phyloP scores from a whole-genome alignment of 2,797 vertebrate species.

The Helicolenus hilgendorfi region DNA sequence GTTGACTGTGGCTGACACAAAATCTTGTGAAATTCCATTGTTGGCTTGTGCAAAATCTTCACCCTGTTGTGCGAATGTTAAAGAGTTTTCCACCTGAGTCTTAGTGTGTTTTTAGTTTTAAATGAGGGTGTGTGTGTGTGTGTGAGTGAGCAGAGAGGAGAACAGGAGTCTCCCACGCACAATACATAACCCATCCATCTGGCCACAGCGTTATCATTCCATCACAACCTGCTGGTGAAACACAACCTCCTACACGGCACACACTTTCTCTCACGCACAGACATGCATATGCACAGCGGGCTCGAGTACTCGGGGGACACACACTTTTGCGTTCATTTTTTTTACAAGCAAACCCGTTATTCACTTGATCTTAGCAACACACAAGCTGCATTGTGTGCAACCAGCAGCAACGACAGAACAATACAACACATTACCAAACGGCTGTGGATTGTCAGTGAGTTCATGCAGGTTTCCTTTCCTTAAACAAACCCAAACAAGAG shows the following conservation, averaged over 20 bases:
- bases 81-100: constrained; percentile 51
- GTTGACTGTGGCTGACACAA: neutral
- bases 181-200: constrained; percentile 72
- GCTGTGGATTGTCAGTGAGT: constrained; percentile 23
- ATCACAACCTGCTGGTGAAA: constrained; percentile 75
- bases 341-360: constrained; percentile 30
- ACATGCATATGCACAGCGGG: neutral
- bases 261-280: neutral
- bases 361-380: constrained; percentile 66
- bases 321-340: constrained; percentile 47
- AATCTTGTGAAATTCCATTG: neutral
- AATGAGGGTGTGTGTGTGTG: constrained; percentile 44
- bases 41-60: neutral
- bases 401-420: constrained; percentile 38
- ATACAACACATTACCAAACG: constrained; percentile 26
- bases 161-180: constrained; percentile 74
- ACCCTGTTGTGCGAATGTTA: neutral
- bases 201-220: constrained; percentile 68
- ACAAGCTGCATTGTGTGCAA: constrained; percentile 42
- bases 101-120: constrained; percentile 69
- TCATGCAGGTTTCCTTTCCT: constrained; percentile 46
- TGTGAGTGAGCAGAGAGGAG: constrained; percentile 46
- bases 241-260: constrained; percentile 61
- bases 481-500: constrained; percentile 49
- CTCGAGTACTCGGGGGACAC: constrained; percentile 1